Evolutionary conservation across 1,140 invertebrate species (phyloP).

Genomic region (Philotrypesis tridentata): DNA sequence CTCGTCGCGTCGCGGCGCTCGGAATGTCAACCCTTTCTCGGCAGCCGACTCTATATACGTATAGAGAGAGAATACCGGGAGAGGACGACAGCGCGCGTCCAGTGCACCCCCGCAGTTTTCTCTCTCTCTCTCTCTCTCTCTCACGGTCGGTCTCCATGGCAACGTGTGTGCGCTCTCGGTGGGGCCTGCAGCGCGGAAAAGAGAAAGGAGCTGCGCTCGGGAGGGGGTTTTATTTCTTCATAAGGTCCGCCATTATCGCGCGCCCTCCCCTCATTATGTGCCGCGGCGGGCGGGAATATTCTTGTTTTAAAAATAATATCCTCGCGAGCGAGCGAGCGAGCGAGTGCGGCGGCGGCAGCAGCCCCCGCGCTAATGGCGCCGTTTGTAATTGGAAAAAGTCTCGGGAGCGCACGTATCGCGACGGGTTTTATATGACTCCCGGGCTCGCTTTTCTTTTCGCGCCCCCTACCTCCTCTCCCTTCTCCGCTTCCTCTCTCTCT

Average conservation of each 20-base stretch:
- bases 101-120: constrained; percentile 51
- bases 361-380: constrained; percentile 64
- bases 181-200: neutral
- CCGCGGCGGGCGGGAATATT: constrained; percentile 66
- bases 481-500: neutral
- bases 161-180: constrained; percentile 51
- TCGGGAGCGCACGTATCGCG: constrained; percentile 56
- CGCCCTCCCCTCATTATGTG: constrained; percentile 70
- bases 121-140: constrained; percentile 18
- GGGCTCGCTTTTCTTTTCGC: constrained; percentile 25
- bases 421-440: constrained; percentile 52
- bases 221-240: constrained; percentile 71
- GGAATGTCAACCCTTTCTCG: constrained; percentile 33
- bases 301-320: constrained; percentile 68
- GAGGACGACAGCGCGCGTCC: constrained; percentile 47
- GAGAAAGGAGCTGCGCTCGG: constrained; percentile 39
- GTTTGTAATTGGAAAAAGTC: constrained; percentile 70
- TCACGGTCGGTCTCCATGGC: constrained; percentile 70
- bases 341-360: neutral
- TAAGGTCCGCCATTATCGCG: constrained; percentile 73
- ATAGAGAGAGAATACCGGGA: constrained; percentile 37
- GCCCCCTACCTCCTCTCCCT: constrained; percentile 23
- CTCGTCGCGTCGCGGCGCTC: constrained; percentile 2
- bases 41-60: neutral
- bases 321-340: constrained; percentile 39